These are phyloP conservation scores for Chloromyia formosa DNA, from an alignment of 2,888 invertebrate genomes.

Conservation along the genomic window DNA sequence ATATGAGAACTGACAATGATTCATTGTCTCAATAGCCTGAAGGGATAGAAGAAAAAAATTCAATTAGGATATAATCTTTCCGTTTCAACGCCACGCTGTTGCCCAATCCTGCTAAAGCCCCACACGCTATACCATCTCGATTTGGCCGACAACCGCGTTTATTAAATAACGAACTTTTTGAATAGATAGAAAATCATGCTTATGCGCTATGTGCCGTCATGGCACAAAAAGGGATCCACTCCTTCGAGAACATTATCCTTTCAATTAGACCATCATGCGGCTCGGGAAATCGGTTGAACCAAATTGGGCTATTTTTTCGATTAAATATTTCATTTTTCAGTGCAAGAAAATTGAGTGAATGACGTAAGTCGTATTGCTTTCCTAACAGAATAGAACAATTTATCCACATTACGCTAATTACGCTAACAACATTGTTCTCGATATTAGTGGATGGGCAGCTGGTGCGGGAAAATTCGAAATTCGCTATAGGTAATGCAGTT, in stretches of 20 bases:
- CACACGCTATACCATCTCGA: neutral
- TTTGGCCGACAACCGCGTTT: neutral
- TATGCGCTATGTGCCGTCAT: neutral
- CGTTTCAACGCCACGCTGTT: neutral
- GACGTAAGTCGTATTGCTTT: no score
- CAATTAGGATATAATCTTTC: constrained; percentile 1
- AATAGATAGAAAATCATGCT: neutral
- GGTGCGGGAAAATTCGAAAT: no score
- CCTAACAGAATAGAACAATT: no score
- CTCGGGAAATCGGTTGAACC: neutral
- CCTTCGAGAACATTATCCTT: neutral
- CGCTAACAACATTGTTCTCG: no score
- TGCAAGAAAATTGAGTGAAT: no score
- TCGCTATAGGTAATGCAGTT: no score
- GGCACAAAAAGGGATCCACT: neutral
- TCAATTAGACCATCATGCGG: neutral
- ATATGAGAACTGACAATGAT: constrained; percentile 4
- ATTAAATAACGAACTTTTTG: neutral
- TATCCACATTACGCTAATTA: no score
- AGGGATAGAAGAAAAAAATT: neutral
- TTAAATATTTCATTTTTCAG: no score
- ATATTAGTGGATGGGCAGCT: no score
- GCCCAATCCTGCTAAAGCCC: neutral
- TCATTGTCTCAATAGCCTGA: neutral
- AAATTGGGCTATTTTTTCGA: neutral